Base-by-base conservation (phyloP, 2,888 invertebrate species). In the Caenorhabditis panamensis region DNA sequence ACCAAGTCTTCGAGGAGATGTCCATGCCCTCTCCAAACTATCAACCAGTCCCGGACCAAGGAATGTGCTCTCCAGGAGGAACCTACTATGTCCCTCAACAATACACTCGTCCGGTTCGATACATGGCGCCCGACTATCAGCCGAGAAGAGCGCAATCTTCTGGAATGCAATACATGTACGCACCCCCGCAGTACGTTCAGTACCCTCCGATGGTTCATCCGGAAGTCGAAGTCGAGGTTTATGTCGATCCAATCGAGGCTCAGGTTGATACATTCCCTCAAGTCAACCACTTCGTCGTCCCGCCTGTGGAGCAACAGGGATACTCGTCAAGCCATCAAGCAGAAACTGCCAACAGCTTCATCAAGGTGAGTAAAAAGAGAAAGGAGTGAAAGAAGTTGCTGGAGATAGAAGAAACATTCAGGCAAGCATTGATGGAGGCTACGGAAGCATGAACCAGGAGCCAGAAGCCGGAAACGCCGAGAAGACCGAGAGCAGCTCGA, bases 371-470 rank as follows among this genome's bases (percentile, higher is more conserved):
- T 56, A 44, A 37, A 5, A 31, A 24, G 5, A 20, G 16, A 2
- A 18, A 56, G 3, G 31, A 26, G 31, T n/a, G n/a, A 37, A 18
- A 36, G 31, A 31, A 20, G 20, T 37, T 49, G 56, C 37, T 41
- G 51, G 58, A 67, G 24, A 62, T 67, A 59, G 75, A 61, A 24
- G 20, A 26, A 47, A 22, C 36, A 56, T 80, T 75, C 49, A 80
- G 75, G 63, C 71, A 11, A 82, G 82, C 63, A 67, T 82, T 49
- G 84, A 84, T 61, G 76, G 81, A 2, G 84, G 84, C 6, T 84
- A 84, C 44, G 84, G 84, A 36, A 84, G 84, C 47, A 81, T 84
- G 79, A 82, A 82, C 56, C 84, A 84, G 44, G 84, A 82, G 37
- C 64, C 37, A 26, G 84, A 82, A 11, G 71, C 53, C 8, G 44